Percentiles rank a stretch among this genome's conserved stretches.
Conservation (phyloP, 1,140 invertebrate species). For the Danaus melanippus region DNA sequence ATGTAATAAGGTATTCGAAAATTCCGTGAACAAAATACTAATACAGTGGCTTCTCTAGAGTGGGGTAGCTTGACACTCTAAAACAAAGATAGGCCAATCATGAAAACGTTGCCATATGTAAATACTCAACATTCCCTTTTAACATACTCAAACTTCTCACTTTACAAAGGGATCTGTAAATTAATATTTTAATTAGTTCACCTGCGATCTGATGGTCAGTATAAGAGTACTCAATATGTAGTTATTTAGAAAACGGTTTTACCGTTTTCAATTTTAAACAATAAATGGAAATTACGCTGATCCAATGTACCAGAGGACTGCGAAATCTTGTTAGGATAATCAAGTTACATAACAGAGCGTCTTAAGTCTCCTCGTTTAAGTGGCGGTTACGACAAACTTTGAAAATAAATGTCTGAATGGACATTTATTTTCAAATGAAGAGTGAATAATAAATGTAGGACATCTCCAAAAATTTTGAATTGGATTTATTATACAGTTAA, state of each 20-base stretch:
- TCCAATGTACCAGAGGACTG: conserved; percentile 18
- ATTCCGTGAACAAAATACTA: conserved; percentile 66
- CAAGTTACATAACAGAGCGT: conserved; percentile 29
- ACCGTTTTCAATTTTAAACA: conserved; percentile 17
- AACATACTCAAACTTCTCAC: conserved; percentile 26
- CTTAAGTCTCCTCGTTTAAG: conserved; percentile 25
- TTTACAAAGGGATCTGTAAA: conserved; percentile 10
- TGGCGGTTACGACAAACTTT: conserved; percentile 29
- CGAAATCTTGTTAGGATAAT: conserved; percentile 35
- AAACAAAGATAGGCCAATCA: conserved; percentile 49
- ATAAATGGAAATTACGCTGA: conserved; percentile 19
- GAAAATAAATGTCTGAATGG: conserved; percentile 25
- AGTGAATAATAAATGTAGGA: conserved; percentile 22
- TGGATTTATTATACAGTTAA: conserved; percentile 10
- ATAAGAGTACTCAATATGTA: too few species aligned
- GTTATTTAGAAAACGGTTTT: conserved; percentile 5
- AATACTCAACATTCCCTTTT: conserved; percentile 35
- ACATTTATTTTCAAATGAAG: conserved; percentile 16
- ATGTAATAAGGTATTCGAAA: conserved; percentile 64
- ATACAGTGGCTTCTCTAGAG: conserved; percentile 50
- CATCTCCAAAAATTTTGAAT: conserved; percentile 11
- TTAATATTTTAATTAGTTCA: conserved; percentile 21
- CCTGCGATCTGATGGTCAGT: background rate
- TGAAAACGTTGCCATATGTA: conserved; percentile 19
- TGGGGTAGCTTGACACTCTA: conserved; percentile 43